These are phyloP conservation scores for Tachina lurida DNA, from an alignment of 2,888 invertebrate genomes.

Conservation along the genomic window DNA sequence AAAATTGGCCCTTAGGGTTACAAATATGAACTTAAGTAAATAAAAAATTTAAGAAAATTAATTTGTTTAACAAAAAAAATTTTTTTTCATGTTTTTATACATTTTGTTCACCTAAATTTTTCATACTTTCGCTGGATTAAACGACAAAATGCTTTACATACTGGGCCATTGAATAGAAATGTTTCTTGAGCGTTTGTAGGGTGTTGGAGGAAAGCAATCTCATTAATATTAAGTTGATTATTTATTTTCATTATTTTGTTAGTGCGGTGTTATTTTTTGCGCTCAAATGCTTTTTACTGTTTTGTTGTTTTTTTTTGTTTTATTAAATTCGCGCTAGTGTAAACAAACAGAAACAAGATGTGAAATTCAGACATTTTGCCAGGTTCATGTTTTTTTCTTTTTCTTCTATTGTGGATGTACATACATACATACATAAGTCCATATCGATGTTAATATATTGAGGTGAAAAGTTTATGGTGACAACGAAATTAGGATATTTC, in stretches of 20 bases:
- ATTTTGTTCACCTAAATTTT: too few relatives aligned
- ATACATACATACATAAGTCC: too few relatives aligned
- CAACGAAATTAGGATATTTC: not conserved
- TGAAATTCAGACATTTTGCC: constrained; percentile 45
- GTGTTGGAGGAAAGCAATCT: not conserved
- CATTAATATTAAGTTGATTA: not conserved
- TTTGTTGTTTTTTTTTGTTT: constrained; percentile 38
- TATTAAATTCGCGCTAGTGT: constrained; percentile 59
- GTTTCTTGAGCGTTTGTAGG: not conserved
- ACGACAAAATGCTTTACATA: too few relatives aligned
- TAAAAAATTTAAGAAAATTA: too few relatives aligned
- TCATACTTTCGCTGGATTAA: too few relatives aligned
- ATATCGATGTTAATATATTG: too few relatives aligned
- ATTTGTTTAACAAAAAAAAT: too few relatives aligned
- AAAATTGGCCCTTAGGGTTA: too few relatives aligned
- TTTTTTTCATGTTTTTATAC: too few relatives aligned
- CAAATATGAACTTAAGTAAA: too few relatives aligned
- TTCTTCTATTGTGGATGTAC: too few relatives aligned
- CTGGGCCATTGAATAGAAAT: not conserved
- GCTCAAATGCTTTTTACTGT: not conserved
- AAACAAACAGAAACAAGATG: constrained; percentile 66
- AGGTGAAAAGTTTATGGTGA: constrained; percentile 12
- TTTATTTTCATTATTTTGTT: constrained; percentile 7
- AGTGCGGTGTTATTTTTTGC: constrained; percentile 23
- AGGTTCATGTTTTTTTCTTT: not conserved